Percentiles rank a stretch among this genome's conserved stretches.
These are phyloP conservation scores for Gymnogyps californianus DNA, from an alignment of 2,113 vertebrate species.

Conservation along the genomic window DNA sequence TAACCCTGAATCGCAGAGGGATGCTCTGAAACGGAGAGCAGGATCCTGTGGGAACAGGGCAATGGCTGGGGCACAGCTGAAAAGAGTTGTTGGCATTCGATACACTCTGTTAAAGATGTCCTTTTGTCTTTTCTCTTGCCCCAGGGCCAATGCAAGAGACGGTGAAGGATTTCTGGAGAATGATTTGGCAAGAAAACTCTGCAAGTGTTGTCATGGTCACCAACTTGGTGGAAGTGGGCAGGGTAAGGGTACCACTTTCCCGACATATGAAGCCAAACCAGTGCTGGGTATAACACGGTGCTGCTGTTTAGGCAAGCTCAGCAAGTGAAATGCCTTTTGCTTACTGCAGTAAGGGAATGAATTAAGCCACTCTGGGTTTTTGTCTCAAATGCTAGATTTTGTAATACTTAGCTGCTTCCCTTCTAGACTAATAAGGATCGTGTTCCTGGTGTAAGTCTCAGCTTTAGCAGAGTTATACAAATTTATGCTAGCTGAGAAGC, in stretches of 20 bases:
- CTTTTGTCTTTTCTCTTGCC: conserved; percentile 4
- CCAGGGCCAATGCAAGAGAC: conserved; percentile 98
- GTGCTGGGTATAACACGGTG: rapidly evolving
- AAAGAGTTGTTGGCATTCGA: background rate
- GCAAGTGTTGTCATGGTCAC: conserved; percentile 99
- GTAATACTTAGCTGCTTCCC: background rate
- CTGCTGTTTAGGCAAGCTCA: background rate
- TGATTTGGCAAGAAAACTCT: conserved; percentile 98
- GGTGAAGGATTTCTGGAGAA: conserved; percentile 98
- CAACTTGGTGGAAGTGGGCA: conserved; percentile 97
- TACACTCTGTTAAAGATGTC: background rate
- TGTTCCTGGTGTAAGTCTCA: background rate
- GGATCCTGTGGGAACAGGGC: background rate
- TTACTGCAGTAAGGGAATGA: background rate
- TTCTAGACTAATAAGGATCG: background rate
- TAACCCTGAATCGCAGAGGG: background rate
- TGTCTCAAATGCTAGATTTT: background rate
- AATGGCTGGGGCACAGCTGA: background rate
- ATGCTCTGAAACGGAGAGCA: background rate
- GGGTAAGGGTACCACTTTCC: conserved; percentile 78
- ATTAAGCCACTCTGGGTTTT: background rate
- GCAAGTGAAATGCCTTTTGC: background rate
- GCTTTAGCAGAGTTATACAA: background rate
- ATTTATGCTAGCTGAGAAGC: background rate
- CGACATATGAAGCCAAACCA: background rate